Percentiles rank a stretch among this genome's conserved stretches.
Evolutionary conservation across 2,888 invertebrate genomes (phyloP).

Genomic region (Lycaena phlaeas): DNA sequence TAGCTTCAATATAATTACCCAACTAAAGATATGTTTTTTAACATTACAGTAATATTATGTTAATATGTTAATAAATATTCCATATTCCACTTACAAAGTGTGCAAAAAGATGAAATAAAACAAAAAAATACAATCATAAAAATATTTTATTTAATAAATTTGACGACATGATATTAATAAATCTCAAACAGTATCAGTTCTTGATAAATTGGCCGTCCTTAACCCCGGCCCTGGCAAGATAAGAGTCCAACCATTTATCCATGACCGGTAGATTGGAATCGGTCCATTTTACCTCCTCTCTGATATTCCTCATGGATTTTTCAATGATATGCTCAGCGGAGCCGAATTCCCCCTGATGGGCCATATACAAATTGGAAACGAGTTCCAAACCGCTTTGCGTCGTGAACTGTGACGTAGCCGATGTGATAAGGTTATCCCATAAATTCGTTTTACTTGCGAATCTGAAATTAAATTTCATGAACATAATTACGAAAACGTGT

Average conservation of each 20-base stretch:
- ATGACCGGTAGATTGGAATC: conserved; percentile 82
- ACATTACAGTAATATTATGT: too few species aligned
- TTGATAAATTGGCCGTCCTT: conserved; percentile 16
- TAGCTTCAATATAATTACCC: too few species aligned
- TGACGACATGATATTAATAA: background rate
- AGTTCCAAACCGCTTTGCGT: conserved; percentile 81
- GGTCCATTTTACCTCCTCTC: conserved; percentile 84
- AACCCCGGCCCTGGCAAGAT: conserved; percentile 25
- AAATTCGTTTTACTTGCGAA: conserved; percentile 79
- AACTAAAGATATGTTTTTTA: too few species aligned
- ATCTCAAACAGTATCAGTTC: conserved; percentile 8
- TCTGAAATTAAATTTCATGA: conserved; percentile 54
- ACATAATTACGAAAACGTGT: too few species aligned
- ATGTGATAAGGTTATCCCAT: conserved; percentile 83
- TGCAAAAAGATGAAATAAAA: background rate
- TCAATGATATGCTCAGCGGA: conserved; percentile 82
- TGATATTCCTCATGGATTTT: conserved; percentile 80
- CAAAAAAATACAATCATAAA: background rate
- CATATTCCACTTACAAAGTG: too few species aligned
- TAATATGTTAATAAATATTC: too few species aligned
- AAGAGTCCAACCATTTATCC: conserved; percentile 77
- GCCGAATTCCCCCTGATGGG: conserved; percentile 78
- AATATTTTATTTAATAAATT: background rate
- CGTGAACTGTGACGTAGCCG: conserved; percentile 83
- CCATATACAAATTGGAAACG: conserved; percentile 77